Percentiles rank a stretch among this genome's conserved stretches.
Evolutionary conservation across 2,888 invertebrate species (phyloP).

Genomic region (Danaus chrysippus): DNA sequence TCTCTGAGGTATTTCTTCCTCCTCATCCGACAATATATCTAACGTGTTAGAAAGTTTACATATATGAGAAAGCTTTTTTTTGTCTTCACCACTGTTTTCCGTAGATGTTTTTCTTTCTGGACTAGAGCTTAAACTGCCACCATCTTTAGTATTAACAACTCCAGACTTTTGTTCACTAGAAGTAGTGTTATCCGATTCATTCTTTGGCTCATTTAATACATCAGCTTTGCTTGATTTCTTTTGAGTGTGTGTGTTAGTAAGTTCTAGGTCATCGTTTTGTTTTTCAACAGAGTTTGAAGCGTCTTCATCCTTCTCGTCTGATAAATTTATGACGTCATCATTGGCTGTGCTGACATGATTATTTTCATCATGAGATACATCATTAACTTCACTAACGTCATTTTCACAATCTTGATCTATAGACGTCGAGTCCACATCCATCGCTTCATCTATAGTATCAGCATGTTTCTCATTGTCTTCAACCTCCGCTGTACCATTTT

Average conservation of each 20-base stretch:
- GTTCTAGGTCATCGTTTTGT: constrained; percentile 11
- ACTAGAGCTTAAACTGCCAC: neutral
- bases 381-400: constrained; percentile 14
- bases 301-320: constrained; percentile 27
- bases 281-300: constrained; percentile 8
- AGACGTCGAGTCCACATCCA: neutral
- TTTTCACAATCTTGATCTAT: constrained; percentile 14
- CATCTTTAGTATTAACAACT: neutral
- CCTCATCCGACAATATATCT: constrained; percentile 66
- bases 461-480: constrained; percentile 3
- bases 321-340: constrained; percentile 25
- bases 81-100: constrained; percentile 18
- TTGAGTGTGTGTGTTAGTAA: neutral
- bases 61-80: constrained; percentile 37
- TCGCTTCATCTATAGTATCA: constrained; percentile 13
- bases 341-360: constrained; percentile 7
- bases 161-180: neutral
- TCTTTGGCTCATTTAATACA: neutral
- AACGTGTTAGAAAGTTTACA: constrained; percentile 61
- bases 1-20: constrained; percentile 46
- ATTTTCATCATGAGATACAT: constrained; percentile 8
- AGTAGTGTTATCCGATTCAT: neutral
- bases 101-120: neutral
- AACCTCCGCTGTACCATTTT: constrained; percentile 10
- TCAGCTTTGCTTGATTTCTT: constrained; percentile 4